Base-by-base conservation (phyloP, 1,140 invertebrate species). In the Sitobion miscanthi region DNA sequence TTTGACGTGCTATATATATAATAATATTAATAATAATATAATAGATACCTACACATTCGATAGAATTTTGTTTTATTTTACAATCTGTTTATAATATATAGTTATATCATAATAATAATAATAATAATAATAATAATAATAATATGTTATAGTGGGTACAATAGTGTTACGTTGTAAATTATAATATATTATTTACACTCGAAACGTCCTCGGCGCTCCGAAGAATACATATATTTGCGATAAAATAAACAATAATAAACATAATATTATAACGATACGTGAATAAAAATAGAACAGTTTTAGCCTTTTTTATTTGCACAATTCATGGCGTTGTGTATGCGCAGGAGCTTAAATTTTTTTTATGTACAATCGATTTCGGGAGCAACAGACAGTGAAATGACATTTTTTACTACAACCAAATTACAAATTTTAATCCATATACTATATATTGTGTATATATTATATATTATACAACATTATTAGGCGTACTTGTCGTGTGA, bases 1-100 rank as follows among this genome's bases (percentile, higher is more conserved):
- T 69, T 69, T 69, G 52, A 54, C 20, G 62, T n/a, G 14, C 62
- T 69, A 17, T 14, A 69, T 69, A 69, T 62, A 62, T 47, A 47
- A 47, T 47, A 47, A 47, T 9, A n/a, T n/a, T 35, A 35, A 35
- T 35, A 35, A 69, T 11, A n/a, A 69, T 30, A 69, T 38, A 38
- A 38, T 38, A 42, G 42, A 3, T 42, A 42, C 42, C 42, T 14
- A 69, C 62, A 86, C 42, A n/a, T 86, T 86, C 25, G 30, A 45
- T 86, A 86, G 42, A 86, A 86, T 86, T 86, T 86, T 14, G 11
- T 47, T 86, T 86, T 86, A 86, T 86, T 86, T 86, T 47, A 86
- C 85, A 86, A 47, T 86, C 4, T 69, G 14, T 47, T 45, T 42
- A 49, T 86, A 86, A 49, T 47, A 49, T 45, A 47, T 86, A 86